A percentile compares a stretch with the other conserved stretches of the same genome.
phyloP scores from a whole-genome alignment of 1,140 invertebrate species.

The Brachionus koreanus region DNA sequence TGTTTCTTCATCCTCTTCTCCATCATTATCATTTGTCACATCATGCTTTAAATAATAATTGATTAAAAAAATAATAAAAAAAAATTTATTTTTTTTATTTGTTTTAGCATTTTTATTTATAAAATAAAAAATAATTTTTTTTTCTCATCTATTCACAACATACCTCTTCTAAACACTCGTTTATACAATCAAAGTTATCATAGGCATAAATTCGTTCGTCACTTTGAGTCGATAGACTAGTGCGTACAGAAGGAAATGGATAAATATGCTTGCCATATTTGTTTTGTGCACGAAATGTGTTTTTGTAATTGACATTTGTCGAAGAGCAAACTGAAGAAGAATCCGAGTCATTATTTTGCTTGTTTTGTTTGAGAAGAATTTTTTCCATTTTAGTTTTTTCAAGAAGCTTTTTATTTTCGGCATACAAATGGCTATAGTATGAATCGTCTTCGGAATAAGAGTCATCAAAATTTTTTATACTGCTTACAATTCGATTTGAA shows the following conservation, averaged over 20 bases:
- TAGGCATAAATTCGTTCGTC: slow-evolving; percentile 38
- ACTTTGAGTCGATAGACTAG: background rate
- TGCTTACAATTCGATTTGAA: background rate
- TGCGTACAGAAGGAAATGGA: background rate
- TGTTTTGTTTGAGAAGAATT: background rate
- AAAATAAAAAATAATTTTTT: background rate
- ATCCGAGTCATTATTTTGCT: background rate
- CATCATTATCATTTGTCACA: background rate
- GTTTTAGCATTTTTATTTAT: background rate
- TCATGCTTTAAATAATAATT: background rate
- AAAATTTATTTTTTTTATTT: background rate
- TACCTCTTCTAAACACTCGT: slow-evolving; percentile 39
- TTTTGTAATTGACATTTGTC: background rate
- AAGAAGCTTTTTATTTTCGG: background rate
- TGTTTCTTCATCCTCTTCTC: slow-evolving; percentile 8
- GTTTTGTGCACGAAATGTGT: background rate
- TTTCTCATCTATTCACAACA: background rate
- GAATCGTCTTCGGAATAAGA: slow-evolving; percentile 5
- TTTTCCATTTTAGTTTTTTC: slow-evolving; percentile 23
- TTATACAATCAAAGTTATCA: slow-evolving; percentile 43
- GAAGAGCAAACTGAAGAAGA: background rate
- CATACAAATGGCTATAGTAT: slow-evolving; percentile 27
- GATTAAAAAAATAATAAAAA: background rate
- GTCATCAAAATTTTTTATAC: background rate
- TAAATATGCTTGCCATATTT: background rate